Evolutionary conservation across 1,140 invertebrate species (phyloP), one percentile per base, ranked within the genome.

Genomic region (Popillia japonica): DNA sequence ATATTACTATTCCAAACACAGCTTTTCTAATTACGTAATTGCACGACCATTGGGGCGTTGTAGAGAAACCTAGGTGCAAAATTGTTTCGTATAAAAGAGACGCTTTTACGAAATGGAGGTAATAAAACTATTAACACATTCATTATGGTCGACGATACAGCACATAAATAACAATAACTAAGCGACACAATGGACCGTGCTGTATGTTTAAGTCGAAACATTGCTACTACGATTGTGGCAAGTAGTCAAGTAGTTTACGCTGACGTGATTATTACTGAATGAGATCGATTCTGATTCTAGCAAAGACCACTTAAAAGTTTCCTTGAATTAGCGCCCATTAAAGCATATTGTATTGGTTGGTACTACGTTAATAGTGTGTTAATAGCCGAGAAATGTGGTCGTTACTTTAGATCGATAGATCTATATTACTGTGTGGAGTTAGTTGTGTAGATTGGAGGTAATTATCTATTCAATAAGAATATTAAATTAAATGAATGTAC

Each of bases 81-180:
- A 64, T 64, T 20, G 17, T 22, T 64, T 64, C 11, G 61, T 17
- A 20, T 27, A 64, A 17, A 64, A 64, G 61, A 64, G 61, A 64
- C 61, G 61, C 61, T 64, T 64, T 64, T n/a, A 27, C 23, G 61
- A 64, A 64, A 64, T 64, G 23, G 17, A 64, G 61, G 61, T 17
- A 64, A 64, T 64, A 64, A 64, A 64, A 64, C 61, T 64, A 64
- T 64, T 64, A 64, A 64, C 61, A 64, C 61, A n/a, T 64, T 64
- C 61, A 64, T 64, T 64, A 64, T 64, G 61, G 61, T 27, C 61
- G 61, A 17, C 20, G 61, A 64, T 64, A 64, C n/a, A 23, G 61
- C 61, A 17, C 22, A 27, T 64, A 64, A 64, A 64, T 64, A 64
- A 64, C 61, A 64, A 20, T 64, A 64, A 64, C 61, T n/a, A 64